Percentiles rank a stretch among this genome's conserved stretches.
These are phyloP conservation scores for Dolichoris vasculosae DNA, from an alignment of 1,140 invertebrate genomes.

Conservation along the genomic window DNA sequence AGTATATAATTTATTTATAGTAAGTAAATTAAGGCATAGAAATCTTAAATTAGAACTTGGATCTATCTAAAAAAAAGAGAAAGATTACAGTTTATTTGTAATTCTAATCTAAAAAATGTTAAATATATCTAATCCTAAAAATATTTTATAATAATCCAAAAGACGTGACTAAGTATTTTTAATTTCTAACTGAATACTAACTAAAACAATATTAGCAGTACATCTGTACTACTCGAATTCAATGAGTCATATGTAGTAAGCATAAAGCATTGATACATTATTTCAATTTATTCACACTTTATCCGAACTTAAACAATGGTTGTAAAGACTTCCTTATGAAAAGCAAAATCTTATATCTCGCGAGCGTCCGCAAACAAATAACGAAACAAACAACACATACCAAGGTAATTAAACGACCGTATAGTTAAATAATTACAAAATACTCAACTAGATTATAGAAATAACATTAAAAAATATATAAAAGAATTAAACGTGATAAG, in stretches of 20 bases:
- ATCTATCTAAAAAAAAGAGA: too few species aligned
- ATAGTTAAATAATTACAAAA: background rate
- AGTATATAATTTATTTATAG: too few species aligned
- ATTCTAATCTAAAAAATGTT: too few species aligned
- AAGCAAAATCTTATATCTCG: background rate
- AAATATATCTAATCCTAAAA: too few species aligned
- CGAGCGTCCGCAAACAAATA: background rate
- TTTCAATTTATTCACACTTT: background rate
- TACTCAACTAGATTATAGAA: background rate
- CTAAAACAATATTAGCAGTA: background rate
- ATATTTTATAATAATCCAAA: background rate
- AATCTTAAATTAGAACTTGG: too few species aligned
- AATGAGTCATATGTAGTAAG: background rate
- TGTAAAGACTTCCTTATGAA: background rate
- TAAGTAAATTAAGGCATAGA: too few species aligned
- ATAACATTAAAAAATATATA: background rate
- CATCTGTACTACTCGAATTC: background rate
- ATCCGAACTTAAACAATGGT: background rate
- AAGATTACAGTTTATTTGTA: too few species aligned
- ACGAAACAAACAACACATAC: background rate
- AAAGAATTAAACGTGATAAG: background rate
- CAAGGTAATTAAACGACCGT: too few species aligned
- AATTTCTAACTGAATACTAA: background rate
- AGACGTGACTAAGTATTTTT: background rate
- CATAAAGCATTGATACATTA: background rate